A percentile compares a stretch with the other conserved stretches of the same genome.
Evolutionary conservation across 2,888 invertebrate genomes (phyloP).

Genomic region (Metellina segmentata): DNA sequence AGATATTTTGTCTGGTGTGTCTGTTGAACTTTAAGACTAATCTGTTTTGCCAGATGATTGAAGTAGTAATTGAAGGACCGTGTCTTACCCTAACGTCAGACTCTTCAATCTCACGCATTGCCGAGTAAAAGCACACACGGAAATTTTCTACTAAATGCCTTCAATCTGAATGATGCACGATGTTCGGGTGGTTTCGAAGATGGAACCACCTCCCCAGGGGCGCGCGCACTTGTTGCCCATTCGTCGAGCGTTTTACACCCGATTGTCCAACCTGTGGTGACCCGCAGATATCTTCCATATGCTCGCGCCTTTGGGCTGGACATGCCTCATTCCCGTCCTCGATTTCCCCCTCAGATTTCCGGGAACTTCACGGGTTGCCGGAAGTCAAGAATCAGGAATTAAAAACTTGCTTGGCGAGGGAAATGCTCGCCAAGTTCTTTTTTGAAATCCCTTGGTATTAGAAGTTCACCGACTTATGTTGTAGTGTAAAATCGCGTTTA

Average conservation of each 20-base stretch:
- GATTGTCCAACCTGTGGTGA: slow-evolving; percentile 67
- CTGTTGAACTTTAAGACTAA: no score
- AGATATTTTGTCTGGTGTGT: no score
- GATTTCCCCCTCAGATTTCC: slow-evolving; percentile 1
- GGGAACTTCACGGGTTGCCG: slow-evolving; percentile 48
- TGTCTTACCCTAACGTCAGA: no score
- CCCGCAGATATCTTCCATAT: slow-evolving; percentile 44
- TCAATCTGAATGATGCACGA: slow-evolving; percentile 2
- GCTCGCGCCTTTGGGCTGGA: slow-evolving; percentile 43
- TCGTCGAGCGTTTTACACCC: slow-evolving; percentile 63
- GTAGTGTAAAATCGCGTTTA: no score
- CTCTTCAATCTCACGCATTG: no score
- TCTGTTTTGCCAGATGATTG: no score
- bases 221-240: slow-evolving; percentile 69
- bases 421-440: slow-evolving; percentile 21
- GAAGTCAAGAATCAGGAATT: slow-evolving; percentile 12
- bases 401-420: neutral
- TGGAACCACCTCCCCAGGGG: slow-evolving; percentile 38
- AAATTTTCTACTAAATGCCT: slow-evolving; percentile 14
- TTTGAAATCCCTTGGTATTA: neutral
- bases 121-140: neutral
- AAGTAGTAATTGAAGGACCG: no score
- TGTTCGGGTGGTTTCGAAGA: neutral
- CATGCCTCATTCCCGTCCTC: neutral
- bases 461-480: no score